Percentiles rank a stretch among this genome's conserved stretches.
Evolutionary conservation across 2,113 vertebrate species (phyloP).

Genomic region (Pseudopipra pipra): DNA sequence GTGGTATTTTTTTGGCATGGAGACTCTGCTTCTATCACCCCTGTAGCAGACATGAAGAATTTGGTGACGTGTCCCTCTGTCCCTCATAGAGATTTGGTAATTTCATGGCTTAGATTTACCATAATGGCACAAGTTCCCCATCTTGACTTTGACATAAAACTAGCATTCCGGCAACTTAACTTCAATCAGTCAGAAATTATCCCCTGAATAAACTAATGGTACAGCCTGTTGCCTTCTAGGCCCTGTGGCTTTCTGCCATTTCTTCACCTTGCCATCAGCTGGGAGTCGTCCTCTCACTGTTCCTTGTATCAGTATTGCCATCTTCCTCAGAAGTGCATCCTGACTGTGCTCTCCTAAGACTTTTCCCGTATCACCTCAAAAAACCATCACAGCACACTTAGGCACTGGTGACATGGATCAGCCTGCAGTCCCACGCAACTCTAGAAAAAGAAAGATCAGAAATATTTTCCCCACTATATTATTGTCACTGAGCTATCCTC

Average conservation of each 20-base stretch:
- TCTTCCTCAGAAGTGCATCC: not conserved
- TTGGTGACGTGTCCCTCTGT: not conserved
- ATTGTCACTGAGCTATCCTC: not conserved
- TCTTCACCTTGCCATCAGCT: not conserved
- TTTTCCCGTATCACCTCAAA: not conserved
- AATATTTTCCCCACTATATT: not conserved
- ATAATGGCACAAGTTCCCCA: not conserved
- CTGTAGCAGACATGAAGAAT: not conserved
- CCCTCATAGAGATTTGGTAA: not conserved
- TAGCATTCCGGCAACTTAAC: not conserved
- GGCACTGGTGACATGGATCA: not conserved
- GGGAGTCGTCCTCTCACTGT: not conserved
- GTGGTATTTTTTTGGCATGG: accelerated
- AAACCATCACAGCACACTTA: not conserved
- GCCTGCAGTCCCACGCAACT: not conserved
- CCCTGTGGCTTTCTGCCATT: not conserved
- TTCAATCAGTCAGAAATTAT: not conserved
- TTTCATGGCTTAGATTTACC: not conserved
- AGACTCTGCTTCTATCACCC: not conserved
- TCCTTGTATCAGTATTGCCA: not conserved
- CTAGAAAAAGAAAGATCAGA: not conserved
- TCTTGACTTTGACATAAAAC: not conserved
- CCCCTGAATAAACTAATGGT: not conserved
- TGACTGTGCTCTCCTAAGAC: not conserved
- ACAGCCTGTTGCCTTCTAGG: not conserved